Base-by-base conservation (phyloP, 2,888 invertebrate genomes). In the Drosophila subsilvestris region DNA sequence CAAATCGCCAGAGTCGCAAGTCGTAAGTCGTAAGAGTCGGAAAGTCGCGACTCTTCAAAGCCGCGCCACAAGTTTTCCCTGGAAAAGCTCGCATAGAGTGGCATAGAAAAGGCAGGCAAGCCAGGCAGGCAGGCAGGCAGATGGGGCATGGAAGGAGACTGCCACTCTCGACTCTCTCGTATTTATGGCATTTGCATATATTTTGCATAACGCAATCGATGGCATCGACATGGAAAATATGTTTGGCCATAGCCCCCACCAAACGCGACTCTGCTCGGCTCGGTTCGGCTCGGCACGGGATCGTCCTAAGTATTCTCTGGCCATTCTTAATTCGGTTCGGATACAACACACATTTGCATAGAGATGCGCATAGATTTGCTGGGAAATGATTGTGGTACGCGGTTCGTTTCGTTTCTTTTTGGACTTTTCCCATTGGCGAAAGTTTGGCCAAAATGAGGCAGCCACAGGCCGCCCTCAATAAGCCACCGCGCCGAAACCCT, bases 121-220 rank as follows among this genome's bases (percentile, higher is more conserved):
- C n/a, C n/a, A n/a, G n/a, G n/a, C n/a, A n/a, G 49, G 63, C 59
- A 61, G 18, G 49, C 54, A 42, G 49, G 63, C 60, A 61, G 18
- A 74, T 65, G 63, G 67, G 54, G 60, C 59, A 67, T 55, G 70
- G 56, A 76, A 71, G 63, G 61, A 65, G 60, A 60, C 14, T 45
- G 54, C 54, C 43, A 29, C 50, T 67, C 53, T 74, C 47, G 63
- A 37, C 37, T 37, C 56, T 58, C 63, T 76, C 74, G 86, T 89
- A 88, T 88, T 88, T 89, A 86, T 80, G 86, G 79, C 81, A 90
- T 90, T 90, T 90, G 90, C 90, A 90, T 90, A 90, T 89, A 90
- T 88, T 90, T 90, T 89, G 89, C 90, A 90, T 90, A 90, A 90
- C 91, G 90, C 90, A 90, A 90, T 90, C 91, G 90, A 90, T 90